A percentile compares a stretch with the other conserved stretches of the same genome.
These are phyloP conservation scores for Diceros bicornis DNA, from an alignment of 2,797 vertebrate genomes.

Conservation along the genomic window DNA sequence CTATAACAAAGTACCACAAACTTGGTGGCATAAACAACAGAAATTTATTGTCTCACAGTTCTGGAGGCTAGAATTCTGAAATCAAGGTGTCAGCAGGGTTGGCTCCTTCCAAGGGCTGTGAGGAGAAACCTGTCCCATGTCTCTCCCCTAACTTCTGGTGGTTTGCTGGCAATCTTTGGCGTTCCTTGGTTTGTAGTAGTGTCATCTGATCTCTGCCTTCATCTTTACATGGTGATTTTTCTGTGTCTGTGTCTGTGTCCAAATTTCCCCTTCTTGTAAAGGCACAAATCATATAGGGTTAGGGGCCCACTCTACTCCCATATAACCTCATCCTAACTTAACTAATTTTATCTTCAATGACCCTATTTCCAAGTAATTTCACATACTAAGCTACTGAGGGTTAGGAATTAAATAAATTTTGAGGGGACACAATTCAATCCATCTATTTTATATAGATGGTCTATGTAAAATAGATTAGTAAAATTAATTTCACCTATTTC, in stretches of 20 bases:
- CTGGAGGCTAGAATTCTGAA: neutral
- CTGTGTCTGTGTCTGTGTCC: neutral
- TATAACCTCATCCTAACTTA: neutral
- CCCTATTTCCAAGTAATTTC: neutral
- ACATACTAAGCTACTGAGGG: neutral
- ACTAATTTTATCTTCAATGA: neutral
- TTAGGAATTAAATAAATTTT: neutral
- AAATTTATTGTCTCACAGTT: neutral
- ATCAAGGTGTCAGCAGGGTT: neutral
- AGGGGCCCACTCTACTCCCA: neutral
- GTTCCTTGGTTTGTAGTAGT: neutral
- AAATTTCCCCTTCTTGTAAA: neutral
- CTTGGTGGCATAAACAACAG: neutral
- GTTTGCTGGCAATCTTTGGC: neutral
- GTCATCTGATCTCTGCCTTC: neutral
- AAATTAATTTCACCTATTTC: neutral
- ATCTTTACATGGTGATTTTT: neutral
- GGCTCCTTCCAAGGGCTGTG: neutral
- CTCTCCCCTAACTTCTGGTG: neutral
- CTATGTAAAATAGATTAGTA: neutral
- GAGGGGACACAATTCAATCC: neutral
- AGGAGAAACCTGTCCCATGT: neutral
- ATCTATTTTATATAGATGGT: neutral
- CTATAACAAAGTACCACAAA: neutral
- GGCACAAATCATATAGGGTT: neutral